A percentile compares a stretch with the other conserved stretches of the same genome.
phyloP scores from a whole-genome alignment of 2,888 invertebrate genomes.

The Clitarchus hookeri region DNA sequence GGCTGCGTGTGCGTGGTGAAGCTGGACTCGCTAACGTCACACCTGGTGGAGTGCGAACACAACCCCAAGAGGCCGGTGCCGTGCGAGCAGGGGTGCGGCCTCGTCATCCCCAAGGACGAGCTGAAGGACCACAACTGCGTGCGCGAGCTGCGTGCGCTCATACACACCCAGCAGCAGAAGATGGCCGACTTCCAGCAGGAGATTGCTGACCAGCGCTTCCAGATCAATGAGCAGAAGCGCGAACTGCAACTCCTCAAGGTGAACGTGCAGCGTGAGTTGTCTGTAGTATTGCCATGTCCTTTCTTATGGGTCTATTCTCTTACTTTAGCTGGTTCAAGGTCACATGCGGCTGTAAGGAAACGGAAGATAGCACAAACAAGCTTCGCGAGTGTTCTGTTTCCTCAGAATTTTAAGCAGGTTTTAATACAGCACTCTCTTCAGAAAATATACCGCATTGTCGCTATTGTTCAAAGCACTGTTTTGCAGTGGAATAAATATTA shows the following conservation, averaged over 20 bases:
- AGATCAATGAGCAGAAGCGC: constrained; percentile 86
- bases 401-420: no score
- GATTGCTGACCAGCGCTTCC: constrained; percentile 81
- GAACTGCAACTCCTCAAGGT: constrained; percentile 88
- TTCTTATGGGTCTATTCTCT: no score
- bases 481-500: no score
- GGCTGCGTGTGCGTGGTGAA: constrained; percentile 86
- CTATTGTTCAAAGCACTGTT: no score
- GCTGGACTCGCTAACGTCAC: constrained; percentile 81
- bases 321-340: no score
- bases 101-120: constrained; percentile 94
- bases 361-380: no score
- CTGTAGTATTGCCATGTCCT: no score
- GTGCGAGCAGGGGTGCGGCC: constrained; percentile 92
- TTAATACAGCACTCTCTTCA: no score
- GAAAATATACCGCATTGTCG: no score
- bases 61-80: constrained; percentile 93
- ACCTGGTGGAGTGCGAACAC: constrained; percentile 89
- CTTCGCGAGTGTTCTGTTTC: no score
- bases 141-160: constrained; percentile 79
- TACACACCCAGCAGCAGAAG: constrained; percentile 85
- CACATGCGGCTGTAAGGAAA: no score
- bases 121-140: constrained; percentile 94
- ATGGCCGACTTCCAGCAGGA: constrained; percentile 86
- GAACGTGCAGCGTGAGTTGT: constrained; percentile 37